These are phyloP conservation scores for Ictalurus punctatus DNA, from an alignment of 2,113 vertebrate species.

Conservation along the genomic window DNA sequence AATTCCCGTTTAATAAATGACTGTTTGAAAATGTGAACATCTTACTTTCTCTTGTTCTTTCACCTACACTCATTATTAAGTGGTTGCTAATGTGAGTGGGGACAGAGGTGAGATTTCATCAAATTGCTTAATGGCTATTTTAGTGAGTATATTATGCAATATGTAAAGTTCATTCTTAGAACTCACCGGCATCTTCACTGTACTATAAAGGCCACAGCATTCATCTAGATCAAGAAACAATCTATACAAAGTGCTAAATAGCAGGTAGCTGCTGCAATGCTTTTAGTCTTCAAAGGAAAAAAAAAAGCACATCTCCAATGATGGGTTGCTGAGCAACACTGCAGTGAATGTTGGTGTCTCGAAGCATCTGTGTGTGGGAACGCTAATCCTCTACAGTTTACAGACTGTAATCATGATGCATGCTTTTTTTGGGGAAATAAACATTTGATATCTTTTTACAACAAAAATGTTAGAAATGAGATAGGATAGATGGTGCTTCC, in stretches of 20 bases:
- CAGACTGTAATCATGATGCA: conserved; percentile 27
- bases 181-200: neutral
- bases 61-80: neutral
- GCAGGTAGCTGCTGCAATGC: conserved; percentile 19
- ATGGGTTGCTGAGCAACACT: conserved; percentile 55
- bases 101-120: neutral
- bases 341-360: conserved; percentile 40
- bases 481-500: conserved; percentile 33
- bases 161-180: neutral
- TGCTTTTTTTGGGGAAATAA: neutral
- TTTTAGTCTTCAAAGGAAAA: conserved; percentile 51
- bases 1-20: neutral
- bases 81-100: neutral
- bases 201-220: neutral
- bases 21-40: neutral
- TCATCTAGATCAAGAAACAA: neutral
- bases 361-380: conserved; percentile 47
- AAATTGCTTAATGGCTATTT: neutral
- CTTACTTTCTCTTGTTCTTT: conserved; percentile 19
- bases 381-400: conserved; percentile 34
- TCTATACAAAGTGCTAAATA: neutral
- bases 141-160: neutral
- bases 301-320: conserved; percentile 47
- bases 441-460: neutral
- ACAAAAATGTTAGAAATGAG: conserved; percentile 32